Conservation (phyloP, 2,888 invertebrate genomes). For the Sarcophaga subvicina region DNA sequence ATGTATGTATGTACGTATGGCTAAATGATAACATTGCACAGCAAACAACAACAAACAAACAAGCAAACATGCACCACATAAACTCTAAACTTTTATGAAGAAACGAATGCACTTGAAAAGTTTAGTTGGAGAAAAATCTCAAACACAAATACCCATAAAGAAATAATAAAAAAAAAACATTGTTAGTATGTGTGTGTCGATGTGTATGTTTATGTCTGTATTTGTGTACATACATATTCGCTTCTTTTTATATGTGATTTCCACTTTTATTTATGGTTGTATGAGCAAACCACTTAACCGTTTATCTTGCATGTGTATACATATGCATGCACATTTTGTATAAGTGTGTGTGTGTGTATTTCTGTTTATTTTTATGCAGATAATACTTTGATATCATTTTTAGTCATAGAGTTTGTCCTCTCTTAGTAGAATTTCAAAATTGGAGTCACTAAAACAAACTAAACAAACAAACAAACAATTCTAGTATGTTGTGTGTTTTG, state of each 20-base stretch:
- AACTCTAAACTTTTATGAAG: slow-evolving; percentile 29
- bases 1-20: neutral
- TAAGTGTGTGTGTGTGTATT: neutral
- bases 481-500: neutral
- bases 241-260: slow-evolving; percentile 4
- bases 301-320: neutral
- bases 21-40: slow-evolving; percentile 28
- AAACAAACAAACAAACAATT: neutral
- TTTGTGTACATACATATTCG: too few species aligned
- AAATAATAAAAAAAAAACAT: neutral
- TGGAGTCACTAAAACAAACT: slow-evolving; percentile 27
- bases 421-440: slow-evolving; percentile 33
- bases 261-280: slow-evolving; percentile 55
- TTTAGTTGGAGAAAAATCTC: neutral
- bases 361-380: slow-evolving; percentile 12
- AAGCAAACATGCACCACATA: neutral
- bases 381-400: slow-evolving; percentile 53
- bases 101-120: slow-evolving; percentile 50
- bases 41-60: slow-evolving; percentile 5
- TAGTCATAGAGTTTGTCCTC: slow-evolving; percentile 30
- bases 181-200: neutral
- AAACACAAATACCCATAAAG: neutral
- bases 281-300: slow-evolving; percentile 58
- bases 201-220: too few species aligned
- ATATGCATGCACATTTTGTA: neutral